Evolutionary conservation across 2,888 invertebrate genomes (phyloP).

Genomic region (Cosmorhoe ocellata): DNA sequence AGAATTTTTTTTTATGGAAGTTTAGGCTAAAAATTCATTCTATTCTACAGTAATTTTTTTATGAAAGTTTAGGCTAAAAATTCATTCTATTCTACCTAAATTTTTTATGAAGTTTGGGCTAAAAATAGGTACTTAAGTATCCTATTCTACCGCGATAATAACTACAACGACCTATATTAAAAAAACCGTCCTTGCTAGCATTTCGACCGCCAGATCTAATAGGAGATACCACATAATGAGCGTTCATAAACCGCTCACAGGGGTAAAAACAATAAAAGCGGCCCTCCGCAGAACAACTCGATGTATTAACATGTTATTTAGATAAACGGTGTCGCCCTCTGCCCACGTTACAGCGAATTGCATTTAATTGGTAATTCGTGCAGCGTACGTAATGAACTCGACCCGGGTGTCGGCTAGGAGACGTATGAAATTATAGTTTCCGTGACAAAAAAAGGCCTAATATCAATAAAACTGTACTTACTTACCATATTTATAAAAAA

Average conservation of each 20-base stretch:
- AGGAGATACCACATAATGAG: constrained; percentile 56
- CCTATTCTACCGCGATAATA: no score
- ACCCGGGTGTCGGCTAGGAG: constrained; percentile 14
- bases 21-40: no score
- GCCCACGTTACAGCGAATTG: constrained; percentile 30
- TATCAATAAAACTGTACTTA: no score
- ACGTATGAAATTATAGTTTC: constrained; percentile 14
- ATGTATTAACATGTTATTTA: constrained; percentile 69
- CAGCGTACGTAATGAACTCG: constrained; percentile 31
- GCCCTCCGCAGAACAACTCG: constrained; percentile 38
- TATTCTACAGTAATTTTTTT: no score
- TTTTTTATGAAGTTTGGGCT: no score
- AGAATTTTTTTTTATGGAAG: no score
- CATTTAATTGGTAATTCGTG: constrained; percentile 35
- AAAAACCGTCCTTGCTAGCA: constrained; percentile 32
- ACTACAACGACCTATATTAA: background rate
- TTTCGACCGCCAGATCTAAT: constrained; percentile 51
- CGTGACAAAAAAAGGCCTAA: no score
- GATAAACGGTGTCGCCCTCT: constrained; percentile 62
- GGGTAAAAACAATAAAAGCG: constrained; percentile 41
- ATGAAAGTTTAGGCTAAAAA: no score
- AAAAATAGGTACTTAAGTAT: no score
- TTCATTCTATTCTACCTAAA: no score
- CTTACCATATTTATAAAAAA: no score
- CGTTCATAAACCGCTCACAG: constrained; percentile 45